Conservation (phyloP, 2,113 vertebrate genomes). For the Gorsachius goisagi region DNA sequence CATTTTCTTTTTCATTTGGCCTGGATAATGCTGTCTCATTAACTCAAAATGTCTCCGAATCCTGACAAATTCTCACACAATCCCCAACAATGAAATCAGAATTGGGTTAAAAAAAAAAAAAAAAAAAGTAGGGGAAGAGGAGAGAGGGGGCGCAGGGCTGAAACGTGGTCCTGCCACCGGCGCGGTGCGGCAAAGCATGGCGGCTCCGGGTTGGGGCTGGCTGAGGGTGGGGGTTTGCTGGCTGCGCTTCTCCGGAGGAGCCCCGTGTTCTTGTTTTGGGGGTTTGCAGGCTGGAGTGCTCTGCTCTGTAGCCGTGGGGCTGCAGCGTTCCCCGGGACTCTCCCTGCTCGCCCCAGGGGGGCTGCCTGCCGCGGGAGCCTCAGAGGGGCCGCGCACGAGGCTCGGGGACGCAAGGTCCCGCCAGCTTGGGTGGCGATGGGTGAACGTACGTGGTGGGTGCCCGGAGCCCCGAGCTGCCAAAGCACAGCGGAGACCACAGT, state of each 20-base stretch:
- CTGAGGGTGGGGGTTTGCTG: not conserved
- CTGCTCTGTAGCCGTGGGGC: not conserved
- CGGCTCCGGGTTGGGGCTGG: rapidly evolving
- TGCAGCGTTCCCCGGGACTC: not conserved
- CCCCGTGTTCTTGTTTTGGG: not conserved
- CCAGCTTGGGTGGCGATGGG: not conserved
- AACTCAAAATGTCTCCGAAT: constrained; percentile 51
- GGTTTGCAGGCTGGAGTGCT: not conserved
- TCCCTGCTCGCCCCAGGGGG: not conserved
- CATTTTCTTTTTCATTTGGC: constrained; percentile 63
- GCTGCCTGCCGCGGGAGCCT: not conserved
- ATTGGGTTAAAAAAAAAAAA: constrained; percentile 19
- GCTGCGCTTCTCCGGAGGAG: not conserved
- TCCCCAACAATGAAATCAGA: constrained; percentile 5
- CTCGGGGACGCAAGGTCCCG: rapidly evolving
- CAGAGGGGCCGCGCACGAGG: rapidly evolving
- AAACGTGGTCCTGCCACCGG: not conserved
- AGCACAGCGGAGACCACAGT: rapidly evolving
- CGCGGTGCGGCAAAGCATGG: rapidly evolving
- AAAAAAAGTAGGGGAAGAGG: not conserved
- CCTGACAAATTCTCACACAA: constrained; percentile 59
- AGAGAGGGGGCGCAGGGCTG: not conserved
- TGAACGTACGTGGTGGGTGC: not conserved
- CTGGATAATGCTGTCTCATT: constrained; percentile 44
- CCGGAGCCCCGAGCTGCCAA: not conserved